phyloP scores from a whole-genome alignment of 2,797 vertebrate genomes.

The Peromyscus melanophrys region DNA sequence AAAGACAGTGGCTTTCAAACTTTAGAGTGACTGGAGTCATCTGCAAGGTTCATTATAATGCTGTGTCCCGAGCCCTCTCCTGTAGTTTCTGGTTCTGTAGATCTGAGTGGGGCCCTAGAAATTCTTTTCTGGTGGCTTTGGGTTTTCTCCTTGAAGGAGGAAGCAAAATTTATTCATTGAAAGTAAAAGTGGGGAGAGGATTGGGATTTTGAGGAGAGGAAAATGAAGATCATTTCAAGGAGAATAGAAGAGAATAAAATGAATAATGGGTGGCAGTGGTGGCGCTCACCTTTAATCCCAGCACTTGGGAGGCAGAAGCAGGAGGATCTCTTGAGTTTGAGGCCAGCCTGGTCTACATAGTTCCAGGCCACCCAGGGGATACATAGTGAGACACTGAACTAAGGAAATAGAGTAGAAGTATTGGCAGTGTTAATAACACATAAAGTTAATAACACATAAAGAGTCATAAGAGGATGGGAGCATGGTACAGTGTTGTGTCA shows the following conservation, averaged over 20 bases:
- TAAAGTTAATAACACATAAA: not conserved
- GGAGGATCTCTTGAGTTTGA: not conserved
- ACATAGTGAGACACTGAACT: not conserved
- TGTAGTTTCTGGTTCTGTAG: not conserved
- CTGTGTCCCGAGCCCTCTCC: not conserved
- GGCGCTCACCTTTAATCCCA: not conserved
- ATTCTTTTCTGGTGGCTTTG: slow-evolving; percentile 48
- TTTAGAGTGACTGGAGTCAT: not conserved
- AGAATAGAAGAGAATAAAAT: not conserved
- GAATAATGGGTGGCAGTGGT: not conserved
- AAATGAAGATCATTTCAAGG: not conserved
- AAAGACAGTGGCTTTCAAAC: not conserved
- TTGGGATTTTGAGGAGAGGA: not conserved
- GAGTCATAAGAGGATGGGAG: slow-evolving; percentile 32
- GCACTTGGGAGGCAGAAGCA: not conserved
- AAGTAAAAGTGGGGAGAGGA: not conserved
- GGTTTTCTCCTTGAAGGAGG: slow-evolving; percentile 42
- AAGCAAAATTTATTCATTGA: not conserved
- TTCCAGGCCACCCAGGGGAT: not conserved
- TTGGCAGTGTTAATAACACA: not conserved
- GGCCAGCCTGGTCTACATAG: not conserved
- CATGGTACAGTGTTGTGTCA: not conserved
- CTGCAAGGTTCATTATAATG: not conserved
- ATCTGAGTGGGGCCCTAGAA: not conserved
- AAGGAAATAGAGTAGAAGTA: not conserved